A percentile compares a stretch with the other conserved stretches of the same genome.
Conservation (phyloP, 2,797 vertebrate genomes). For the Falco berigora region DNA sequence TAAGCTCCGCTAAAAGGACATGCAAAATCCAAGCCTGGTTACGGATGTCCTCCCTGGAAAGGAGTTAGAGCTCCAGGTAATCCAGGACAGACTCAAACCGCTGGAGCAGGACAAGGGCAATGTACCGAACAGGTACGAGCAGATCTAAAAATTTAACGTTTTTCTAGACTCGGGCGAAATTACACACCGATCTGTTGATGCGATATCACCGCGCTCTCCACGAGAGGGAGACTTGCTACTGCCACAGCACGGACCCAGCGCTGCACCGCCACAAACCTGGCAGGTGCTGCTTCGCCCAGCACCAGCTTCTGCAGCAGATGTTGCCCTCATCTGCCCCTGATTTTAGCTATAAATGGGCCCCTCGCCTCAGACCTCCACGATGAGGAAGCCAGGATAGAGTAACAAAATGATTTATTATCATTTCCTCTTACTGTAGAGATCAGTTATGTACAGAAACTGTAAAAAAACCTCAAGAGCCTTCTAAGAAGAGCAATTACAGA, state of each 20-base stretch:
- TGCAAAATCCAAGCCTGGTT: neutral
- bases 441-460: conserved; percentile 74
- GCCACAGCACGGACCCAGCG: neutral
- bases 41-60: neutral
- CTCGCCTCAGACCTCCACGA: neutral
- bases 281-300: neutral
- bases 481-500: conserved; percentile 22
- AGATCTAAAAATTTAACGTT: neutral
- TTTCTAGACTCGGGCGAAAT: neutral
- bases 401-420: conserved; percentile 70
- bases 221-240: conserved; percentile 21
- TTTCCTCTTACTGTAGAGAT: conserved; percentile 64
- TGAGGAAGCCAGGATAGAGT: neutral
- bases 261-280: neutral
- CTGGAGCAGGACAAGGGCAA: neutral
- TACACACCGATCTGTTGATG: accelerated
- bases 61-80: neutral
- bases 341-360: neutral
- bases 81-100: accelerated
- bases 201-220: neutral
- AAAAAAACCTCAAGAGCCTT: conserved; percentile 62
- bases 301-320: neutral
- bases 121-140: accelerated
- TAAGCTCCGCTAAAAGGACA: neutral
- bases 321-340: neutral